A percentile compares a stretch with the other conserved stretches of the same genome.
Conservation (phyloP, 2,113 vertebrate genomes). For the Grammomys dolichurus region DNA sequence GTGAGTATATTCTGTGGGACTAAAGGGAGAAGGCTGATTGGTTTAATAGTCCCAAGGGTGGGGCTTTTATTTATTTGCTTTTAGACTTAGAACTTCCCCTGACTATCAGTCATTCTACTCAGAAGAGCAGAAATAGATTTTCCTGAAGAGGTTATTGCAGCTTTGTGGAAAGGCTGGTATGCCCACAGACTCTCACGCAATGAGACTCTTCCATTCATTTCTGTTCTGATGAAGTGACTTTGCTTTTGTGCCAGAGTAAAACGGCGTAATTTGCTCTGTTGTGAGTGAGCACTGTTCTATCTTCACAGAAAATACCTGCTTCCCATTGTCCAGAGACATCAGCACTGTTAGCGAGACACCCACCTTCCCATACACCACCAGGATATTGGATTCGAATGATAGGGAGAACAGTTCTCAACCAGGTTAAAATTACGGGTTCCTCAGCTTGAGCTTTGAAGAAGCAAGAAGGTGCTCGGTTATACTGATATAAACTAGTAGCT, state of each 20-base stretch:
- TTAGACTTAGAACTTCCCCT: constrained; percentile 42
- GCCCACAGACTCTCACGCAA: not conserved
- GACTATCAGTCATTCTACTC: not conserved
- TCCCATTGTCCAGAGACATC: not conserved
- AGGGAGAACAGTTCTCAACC: not conserved
- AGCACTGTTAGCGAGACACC: not conserved
- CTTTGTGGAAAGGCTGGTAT: not conserved
- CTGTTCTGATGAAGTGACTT: constrained; percentile 21
- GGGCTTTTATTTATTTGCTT: constrained; percentile 23
- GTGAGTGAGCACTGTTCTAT: not conserved
- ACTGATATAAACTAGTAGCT: constrained; percentile 39
- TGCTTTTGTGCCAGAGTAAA: not conserved
- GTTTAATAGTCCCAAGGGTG: not conserved
- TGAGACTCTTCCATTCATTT: constrained; percentile 7
- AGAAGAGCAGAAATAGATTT: constrained; percentile 52
- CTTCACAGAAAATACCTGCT: not conserved
- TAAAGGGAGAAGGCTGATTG: not conserved
- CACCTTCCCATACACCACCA: not conserved
- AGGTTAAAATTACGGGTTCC: not conserved
- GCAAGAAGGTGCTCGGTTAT: constrained; percentile 17
- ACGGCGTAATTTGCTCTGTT: not conserved
- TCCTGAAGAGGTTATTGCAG: constrained; percentile 5
- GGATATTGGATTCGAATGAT: not conserved
- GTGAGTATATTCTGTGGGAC: not conserved
- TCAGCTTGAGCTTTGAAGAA: not conserved